A percentile compares a stretch with the other conserved stretches of the same genome.
Evolutionary conservation across 2,888 invertebrate species (phyloP).

Genomic region (Pyrrhia umbra): DNA sequence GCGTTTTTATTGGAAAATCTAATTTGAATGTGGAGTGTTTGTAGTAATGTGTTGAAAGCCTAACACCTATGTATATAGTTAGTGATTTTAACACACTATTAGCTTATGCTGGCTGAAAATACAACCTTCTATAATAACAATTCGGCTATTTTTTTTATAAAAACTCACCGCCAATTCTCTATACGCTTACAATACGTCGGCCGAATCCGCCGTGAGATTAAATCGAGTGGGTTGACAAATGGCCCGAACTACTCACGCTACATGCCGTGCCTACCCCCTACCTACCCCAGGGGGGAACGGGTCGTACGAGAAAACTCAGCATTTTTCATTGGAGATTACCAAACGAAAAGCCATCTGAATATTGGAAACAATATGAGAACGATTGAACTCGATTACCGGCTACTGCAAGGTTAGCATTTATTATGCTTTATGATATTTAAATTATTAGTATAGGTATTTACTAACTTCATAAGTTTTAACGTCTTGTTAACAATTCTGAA

Average conservation of each 20-base stretch:
- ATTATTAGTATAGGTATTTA: background rate
- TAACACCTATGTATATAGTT: too few species aligned
- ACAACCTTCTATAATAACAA: too few species aligned
- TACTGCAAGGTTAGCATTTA: background rate
- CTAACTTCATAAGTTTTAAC: too few species aligned
- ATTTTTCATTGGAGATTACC: constrained; percentile 44
- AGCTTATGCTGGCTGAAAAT: too few species aligned
- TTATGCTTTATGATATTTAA: background rate
- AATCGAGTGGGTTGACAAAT: constrained; percentile 68
- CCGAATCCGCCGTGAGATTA: constrained; percentile 58
- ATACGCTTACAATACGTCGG: constrained; percentile 59
- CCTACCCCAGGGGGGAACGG: constrained; percentile 14
- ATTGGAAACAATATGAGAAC: constrained; percentile 16
- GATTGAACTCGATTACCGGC: constrained; percentile 35
- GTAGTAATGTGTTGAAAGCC: constrained; percentile 30
- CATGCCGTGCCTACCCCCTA: constrained; percentile 57
- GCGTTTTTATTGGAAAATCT: constrained; percentile 24
- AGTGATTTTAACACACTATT: background rate
- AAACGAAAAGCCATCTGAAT: constrained; percentile 24
- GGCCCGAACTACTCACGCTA: constrained; percentile 65
- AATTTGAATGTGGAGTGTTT: constrained; percentile 27
- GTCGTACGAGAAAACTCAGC: constrained; percentile 20
- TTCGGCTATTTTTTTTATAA: background rate
- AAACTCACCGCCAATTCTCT: constrained; percentile 47
- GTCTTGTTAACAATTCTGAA: too few species aligned